Conservation (phyloP, 2,888 invertebrate species). For the Andrena fulva region DNA sequence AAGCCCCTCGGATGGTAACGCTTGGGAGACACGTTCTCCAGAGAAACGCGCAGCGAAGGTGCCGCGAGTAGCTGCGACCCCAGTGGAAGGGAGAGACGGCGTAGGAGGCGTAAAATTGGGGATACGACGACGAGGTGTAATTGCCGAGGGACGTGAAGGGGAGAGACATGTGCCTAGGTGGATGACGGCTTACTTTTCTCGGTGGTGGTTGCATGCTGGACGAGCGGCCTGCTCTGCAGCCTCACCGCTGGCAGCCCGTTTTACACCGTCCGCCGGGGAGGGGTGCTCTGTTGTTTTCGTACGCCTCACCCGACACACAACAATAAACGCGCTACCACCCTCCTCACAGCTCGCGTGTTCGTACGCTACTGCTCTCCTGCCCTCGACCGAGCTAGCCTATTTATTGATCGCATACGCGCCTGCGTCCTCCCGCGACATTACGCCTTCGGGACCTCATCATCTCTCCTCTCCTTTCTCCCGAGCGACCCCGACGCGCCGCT, state of each 20-base stretch:
- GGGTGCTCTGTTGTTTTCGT: constrained; percentile 70
- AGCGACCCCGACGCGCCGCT: constrained; percentile 25
- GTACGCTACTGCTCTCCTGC: constrained; percentile 82
- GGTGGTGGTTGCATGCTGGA: constrained; percentile 93
- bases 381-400: constrained; percentile 78
- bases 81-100: neutral
- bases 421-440: constrained; percentile 72
- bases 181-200: constrained; percentile 89
- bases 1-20: neutral
- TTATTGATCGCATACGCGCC: constrained; percentile 84
- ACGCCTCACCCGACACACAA: constrained; percentile 69
- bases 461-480: constrained; percentile 60
- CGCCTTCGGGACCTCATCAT: constrained; percentile 54
- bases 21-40: neutral
- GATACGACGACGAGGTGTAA: neutral
- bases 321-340: constrained; percentile 66
- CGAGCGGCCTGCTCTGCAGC: constrained; percentile 78
- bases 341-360: constrained; percentile 80
- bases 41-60: neutral
- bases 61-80: neutral
- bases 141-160: neutral
- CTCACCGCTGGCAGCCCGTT: constrained; percentile 77
- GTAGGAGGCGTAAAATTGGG: neutral
- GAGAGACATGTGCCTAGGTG: constrained; percentile 5
- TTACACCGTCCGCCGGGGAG: constrained; percentile 69